Conservation (phyloP, 2,797 vertebrate genomes). For the Phrynocephalus guinanensis region DNA sequence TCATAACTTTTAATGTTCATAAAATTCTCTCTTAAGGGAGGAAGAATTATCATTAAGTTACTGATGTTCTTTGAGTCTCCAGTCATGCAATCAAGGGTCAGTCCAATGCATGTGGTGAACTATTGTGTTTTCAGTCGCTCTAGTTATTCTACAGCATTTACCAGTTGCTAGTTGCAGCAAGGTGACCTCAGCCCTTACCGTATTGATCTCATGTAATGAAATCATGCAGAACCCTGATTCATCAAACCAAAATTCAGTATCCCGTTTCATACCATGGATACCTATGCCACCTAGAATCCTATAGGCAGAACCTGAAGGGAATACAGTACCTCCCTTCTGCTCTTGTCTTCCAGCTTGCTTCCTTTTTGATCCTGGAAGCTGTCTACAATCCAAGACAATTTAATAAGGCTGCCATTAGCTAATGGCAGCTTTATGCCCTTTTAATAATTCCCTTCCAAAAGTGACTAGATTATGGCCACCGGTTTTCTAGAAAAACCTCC, state of each 20-base stretch:
- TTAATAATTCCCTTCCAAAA: not conserved
- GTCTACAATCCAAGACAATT: not conserved
- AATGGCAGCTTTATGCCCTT: not conserved
- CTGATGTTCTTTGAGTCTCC: not conserved
- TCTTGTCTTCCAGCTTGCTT: not conserved
- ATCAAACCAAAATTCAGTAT: not conserved
- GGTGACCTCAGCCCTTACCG: not conserved
- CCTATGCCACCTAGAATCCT: not conserved
- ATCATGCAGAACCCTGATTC: not conserved
- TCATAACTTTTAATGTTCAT: not conserved
- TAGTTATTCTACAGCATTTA: too few species aligned
- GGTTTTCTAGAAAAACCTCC: not conserved
- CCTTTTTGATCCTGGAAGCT: not conserved
- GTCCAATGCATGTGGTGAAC: not conserved
- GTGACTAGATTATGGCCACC: not conserved
- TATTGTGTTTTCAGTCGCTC: not conserved
- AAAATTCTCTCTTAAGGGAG: slow-evolving; percentile 32
- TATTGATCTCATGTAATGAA: not conserved
- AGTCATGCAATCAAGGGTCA: not conserved
- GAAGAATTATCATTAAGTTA: not conserved
- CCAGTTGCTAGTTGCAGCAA: not conserved
- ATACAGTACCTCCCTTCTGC: not conserved
- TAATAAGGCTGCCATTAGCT: not conserved
- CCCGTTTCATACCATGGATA: not conserved
- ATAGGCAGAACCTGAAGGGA: not conserved